A percentile compares a stretch with the other conserved stretches of the same genome.
These are phyloP conservation scores for Tenualosa ilisha DNA, from an alignment of 2,797 vertebrate genomes.

Conservation along the genomic window DNA sequence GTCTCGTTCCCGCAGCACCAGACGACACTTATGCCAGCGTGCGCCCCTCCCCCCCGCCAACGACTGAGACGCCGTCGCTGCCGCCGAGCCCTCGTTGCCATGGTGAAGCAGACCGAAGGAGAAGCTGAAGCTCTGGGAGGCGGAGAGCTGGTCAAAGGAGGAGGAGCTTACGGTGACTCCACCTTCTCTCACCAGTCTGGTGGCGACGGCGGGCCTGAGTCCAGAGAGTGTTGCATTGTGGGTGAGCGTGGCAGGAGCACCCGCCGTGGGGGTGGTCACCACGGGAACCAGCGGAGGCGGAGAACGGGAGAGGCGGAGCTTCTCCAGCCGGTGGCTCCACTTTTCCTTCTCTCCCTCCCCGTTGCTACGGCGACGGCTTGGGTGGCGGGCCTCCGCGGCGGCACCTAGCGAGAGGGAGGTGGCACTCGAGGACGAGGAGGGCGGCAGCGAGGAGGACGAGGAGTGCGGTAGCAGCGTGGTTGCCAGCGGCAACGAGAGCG, in stretches of 20 bases:
- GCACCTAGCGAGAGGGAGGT: conserved; percentile 75
- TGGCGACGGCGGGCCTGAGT: conserved; percentile 20
- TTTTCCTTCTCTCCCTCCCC: conserved; percentile 83
- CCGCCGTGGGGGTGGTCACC: no score
- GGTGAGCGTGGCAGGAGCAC: conserved; percentile 56
- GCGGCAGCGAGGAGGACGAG: conserved; percentile 76
- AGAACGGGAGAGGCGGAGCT: conserved; percentile 81
- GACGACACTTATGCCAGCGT: conserved; percentile 89
- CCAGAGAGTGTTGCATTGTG: no score
- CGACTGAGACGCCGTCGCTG: conserved; percentile 50
- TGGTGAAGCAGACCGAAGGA: conserved; percentile 76
- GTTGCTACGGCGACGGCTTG: conserved; percentile 70
- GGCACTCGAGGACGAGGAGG: conserved; percentile 78
- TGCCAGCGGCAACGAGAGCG: conserved; percentile 75
- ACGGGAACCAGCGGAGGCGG: conserved; percentile 61
- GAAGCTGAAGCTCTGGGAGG: conserved; percentile 71
- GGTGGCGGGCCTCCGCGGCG: conserved; percentile 57
- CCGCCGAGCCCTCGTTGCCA: conserved; percentile 61
- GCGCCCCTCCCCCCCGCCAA: conserved; percentile 72
- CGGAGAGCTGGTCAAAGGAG: conserved; percentile 65
- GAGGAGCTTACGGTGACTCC: conserved; percentile 76
- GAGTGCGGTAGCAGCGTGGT: conserved; percentile 67
- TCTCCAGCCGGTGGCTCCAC: conserved; percentile 88
- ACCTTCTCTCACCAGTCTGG: conserved; percentile 75
- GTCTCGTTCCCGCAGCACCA: conserved; percentile 79